Conservation (phyloP, 2,888 invertebrate genomes). For the Chamaedrilus cognettii region DNA sequence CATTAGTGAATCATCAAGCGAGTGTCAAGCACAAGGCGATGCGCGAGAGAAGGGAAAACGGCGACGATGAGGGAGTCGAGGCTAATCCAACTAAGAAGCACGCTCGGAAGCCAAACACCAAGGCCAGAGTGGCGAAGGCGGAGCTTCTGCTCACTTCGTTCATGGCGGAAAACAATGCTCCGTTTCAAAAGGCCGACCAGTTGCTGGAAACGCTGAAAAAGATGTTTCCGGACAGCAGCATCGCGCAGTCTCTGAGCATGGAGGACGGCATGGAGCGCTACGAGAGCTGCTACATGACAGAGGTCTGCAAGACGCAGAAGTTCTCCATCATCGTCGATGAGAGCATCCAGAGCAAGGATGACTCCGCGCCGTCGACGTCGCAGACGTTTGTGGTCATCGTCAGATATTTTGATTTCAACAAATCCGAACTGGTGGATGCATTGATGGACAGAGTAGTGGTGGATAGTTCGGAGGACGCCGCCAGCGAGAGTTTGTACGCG, state of each 20-base stretch:
- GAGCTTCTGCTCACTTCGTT: conserved; percentile 1
- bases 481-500: background rate
- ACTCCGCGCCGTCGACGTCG: background rate
- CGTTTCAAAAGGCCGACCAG: background rate
- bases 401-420: background rate
- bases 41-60: background rate
- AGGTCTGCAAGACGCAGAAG: background rate
- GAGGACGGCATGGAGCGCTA: background rate
- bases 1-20: background rate
- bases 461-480: background rate
- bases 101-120: background rate
- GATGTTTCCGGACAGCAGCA: background rate
- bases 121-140: background rate
- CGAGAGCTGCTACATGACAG: background rate
- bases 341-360: too few species aligned
- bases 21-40: background rate
- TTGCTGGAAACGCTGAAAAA: background rate
- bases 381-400: background rate
- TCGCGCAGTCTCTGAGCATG: background rate
- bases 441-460: background rate
- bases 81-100: background rate
- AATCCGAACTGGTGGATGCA: background rate
- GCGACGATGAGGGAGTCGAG: too few species aligned
- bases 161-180: background rate
- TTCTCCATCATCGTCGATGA: conserved; percentile 10